These are phyloP conservation scores for Lasius fuliginosus DNA, from an alignment of 2,888 invertebrate genomes.

Conservation along the genomic window DNA sequence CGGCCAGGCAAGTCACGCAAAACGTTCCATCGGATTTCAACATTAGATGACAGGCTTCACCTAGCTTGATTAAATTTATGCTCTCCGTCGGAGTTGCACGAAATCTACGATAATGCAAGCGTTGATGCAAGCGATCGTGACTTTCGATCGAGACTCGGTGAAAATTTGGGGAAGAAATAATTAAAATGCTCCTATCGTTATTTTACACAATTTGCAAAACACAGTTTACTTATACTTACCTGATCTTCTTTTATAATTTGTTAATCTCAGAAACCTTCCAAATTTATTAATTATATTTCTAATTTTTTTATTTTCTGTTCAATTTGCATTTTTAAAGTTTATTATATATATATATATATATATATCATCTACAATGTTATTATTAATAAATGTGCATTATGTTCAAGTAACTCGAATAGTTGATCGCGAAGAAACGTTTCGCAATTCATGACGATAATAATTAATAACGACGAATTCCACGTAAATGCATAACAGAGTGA, in stretches of 20 bases:
- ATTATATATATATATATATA: not conserved
- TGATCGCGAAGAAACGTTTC: not conserved
- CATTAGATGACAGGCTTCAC: slow-evolving; percentile 56
- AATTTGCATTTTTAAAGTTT: not conserved
- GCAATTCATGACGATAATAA: slow-evolving; percentile 15
- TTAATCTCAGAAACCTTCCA: not conserved
- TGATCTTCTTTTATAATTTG: not conserved
- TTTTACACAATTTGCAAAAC: not conserved
- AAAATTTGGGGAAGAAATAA: slow-evolving; percentile 13
- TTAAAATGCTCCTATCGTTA: not conserved
- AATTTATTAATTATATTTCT: not conserved
- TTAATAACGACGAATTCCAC: slow-evolving; percentile 14
- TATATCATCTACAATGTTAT: not conserved
- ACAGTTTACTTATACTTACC: not conserved
- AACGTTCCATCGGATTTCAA: slow-evolving; percentile 64
- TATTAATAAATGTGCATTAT: not conserved
- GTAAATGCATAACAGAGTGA: slow-evolving; percentile 14
- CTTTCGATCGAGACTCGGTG: slow-evolving; percentile 15
- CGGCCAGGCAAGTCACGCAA: slow-evolving; percentile 72
- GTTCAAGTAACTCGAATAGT: not conserved
- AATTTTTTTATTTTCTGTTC: not conserved
- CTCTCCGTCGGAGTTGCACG: slow-evolving; percentile 53
- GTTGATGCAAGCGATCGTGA: slow-evolving; percentile 69
- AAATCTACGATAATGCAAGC: slow-evolving; percentile 58
- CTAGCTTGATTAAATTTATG: slow-evolving; percentile 63